A percentile compares a stretch with the other conserved stretches of the same genome.
phyloP scores from a whole-genome alignment of 2,888 invertebrate genomes.

The Xestia rhomboidea region DNA sequence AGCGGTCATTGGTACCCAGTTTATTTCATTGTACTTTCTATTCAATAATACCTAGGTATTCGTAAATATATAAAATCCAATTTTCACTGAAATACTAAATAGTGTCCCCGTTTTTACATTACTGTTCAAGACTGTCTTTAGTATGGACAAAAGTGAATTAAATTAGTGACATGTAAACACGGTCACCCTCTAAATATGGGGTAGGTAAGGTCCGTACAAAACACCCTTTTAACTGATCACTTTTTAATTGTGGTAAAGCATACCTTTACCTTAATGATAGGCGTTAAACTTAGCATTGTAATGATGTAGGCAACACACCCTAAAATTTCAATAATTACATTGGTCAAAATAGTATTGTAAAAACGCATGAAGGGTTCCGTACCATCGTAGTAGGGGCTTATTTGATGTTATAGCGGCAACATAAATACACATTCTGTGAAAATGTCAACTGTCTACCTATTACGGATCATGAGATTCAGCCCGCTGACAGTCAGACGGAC shows the following conservation, averaged over 20 bases:
- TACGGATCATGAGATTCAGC: too few species aligned
- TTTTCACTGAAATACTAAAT: neutral
- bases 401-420: too few species aligned
- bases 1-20: slow-evolving; percentile 18
- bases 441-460: too few species aligned
- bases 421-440: too few species aligned
- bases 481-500: too few species aligned
- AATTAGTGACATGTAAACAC: slow-evolving; percentile 4
- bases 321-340: neutral
- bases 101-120: neutral
- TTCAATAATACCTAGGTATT: slow-evolving; percentile 10
- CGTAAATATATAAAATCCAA: slow-evolving; percentile 22
- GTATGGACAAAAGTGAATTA: neutral
- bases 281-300: neutral
- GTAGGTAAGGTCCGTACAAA: neutral
- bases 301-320: neutral
- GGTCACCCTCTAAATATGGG: neutral
- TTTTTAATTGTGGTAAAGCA: slow-evolving; percentile 7
- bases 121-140: neutral
- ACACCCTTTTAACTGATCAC: neutral
- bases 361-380: too few species aligned
- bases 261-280: neutral
- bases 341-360: neutral
- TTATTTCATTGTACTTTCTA: slow-evolving; percentile 14
- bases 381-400: too few species aligned